Evolutionary conservation across 2,113 vertebrate species (phyloP).

Genomic region (Saguinus midas): DNA sequence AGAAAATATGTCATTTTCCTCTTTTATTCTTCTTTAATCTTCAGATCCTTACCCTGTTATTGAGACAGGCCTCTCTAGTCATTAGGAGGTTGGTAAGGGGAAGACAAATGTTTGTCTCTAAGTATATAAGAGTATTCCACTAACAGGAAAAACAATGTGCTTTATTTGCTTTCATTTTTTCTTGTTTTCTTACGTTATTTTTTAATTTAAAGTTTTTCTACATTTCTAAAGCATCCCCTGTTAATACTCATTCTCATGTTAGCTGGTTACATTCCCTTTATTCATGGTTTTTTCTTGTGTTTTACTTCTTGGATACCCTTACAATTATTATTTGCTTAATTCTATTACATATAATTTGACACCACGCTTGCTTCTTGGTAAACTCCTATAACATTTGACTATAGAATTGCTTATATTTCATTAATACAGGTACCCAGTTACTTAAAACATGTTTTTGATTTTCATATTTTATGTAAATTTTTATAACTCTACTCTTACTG

Average conservation of each 20-base stretch:
- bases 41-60: background rate
- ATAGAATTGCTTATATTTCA: background rate
- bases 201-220: constrained; percentile 11
- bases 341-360: background rate
- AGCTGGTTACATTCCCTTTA: background rate
- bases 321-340: background rate
- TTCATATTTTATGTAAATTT: constrained; percentile 20
- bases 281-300: background rate
- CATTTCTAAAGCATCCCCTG: background rate
- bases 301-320: background rate
- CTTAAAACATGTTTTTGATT: background rate
- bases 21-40: background rate
- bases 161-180: constrained; percentile 4
- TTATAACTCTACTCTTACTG: background rate
- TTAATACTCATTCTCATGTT: background rate
- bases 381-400: background rate
- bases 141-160: background rate
- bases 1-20: background rate
- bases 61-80: background rate
- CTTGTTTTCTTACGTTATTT: background rate
- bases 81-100: background rate
- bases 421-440: background rate
- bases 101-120: background rate
- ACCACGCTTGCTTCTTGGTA: background rate
- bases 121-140: background rate